phyloP scores from a whole-genome alignment of 2,113 vertebrate species.

The Zeus faber region DNA sequence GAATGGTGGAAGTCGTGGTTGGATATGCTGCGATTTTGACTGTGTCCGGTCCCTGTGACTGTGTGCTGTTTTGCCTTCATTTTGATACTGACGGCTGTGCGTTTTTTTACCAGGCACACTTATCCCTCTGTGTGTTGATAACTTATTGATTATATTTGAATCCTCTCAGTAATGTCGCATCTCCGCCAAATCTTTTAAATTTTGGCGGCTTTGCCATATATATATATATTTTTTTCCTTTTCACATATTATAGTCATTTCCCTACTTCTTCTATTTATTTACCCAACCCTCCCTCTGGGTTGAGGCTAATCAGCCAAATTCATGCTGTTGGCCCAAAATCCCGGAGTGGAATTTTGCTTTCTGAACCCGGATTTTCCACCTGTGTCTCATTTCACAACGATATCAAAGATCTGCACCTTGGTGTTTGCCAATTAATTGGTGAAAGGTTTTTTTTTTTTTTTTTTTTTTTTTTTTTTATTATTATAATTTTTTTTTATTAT shows the following conservation, averaged over 20 bases:
- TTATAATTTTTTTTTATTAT: conserved; percentile 17
- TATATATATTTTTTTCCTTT: conserved; percentile 33
- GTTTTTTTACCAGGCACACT: conserved; percentile 61
- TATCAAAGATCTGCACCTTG: conserved; percentile 50
- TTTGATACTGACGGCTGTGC: conserved; percentile 45
- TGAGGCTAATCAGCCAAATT: no score
- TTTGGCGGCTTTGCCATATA: conserved; percentile 48
- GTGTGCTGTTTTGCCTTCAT: conserved; percentile 51
- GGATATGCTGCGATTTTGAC: conserved; percentile 21
- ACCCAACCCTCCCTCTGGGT: conserved; percentile 31
- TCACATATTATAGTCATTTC: conserved; percentile 36
- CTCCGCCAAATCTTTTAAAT: conserved; percentile 24
- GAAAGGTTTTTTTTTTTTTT: conserved; percentile 29
- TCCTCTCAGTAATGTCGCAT: conserved; percentile 22
- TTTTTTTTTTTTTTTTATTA: conserved; percentile 19
- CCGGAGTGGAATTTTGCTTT: no score
- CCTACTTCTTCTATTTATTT: conserved; percentile 61
- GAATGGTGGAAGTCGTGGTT: conserved; percentile 23
- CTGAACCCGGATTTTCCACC: no score
- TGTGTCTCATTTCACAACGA: conserved; percentile 36
- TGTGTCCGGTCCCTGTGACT: conserved; percentile 28
- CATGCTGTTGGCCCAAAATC: no score
- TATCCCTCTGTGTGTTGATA: conserved; percentile 63
- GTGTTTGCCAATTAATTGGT: conserved; percentile 33
- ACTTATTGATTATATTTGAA: conserved; percentile 70